Evolutionary conservation across 2,113 vertebrate species (phyloP), one percentile per base, ranked within the genome.

Genomic region (Limnothrissa miodon): DNA sequence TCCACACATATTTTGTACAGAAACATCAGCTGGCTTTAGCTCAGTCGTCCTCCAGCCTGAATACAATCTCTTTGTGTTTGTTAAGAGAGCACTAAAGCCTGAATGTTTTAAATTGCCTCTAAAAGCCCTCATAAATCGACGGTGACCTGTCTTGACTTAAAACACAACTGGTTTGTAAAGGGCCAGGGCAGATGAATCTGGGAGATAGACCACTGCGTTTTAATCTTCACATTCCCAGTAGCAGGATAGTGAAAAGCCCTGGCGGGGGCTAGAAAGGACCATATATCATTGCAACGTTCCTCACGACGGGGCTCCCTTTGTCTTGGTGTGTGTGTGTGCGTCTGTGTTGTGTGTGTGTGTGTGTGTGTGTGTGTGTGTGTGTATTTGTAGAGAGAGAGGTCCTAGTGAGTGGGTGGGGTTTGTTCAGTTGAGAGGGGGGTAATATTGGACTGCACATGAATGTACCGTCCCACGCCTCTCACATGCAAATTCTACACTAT

Each of bases 201-300:
- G 66, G 11, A 39, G 66, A 33, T 74, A 74, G 66, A 11, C 66
- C 2, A 1, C 25, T 10, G 8, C 59, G 46, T 11, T 62, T 25
- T 62, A 62, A 62, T 62, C 59, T 62, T n/a, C 59, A 62, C n/a
- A 8, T n/a, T 25, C 59, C 59, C 59, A 62, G 59, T 62, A 62
- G 59, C 59, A 62, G 59, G 59, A 1, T n/a, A 62, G 59, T 62
- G 59, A 62, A 29, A 56, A 19, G 51, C 19, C 51, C 21, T 21
- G 51, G 21, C 19, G 5, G 51, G 51, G 51, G 51, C 51, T 21
- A 62, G 59, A 62, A n/a, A 29, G 59, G n/a, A 62, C n/a, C 59
- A 62, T 62, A 25, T 62, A 62, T 62, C 25, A 62, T 10, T 25
- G 59, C 25, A 29, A 29, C 59, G 59, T 29, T 29, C n/a, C 59